Evolutionary conservation across 2,797 vertebrate species (phyloP), one percentile per base, ranked within the genome.

Genomic region (Pogoniulus pusillus): DNA sequence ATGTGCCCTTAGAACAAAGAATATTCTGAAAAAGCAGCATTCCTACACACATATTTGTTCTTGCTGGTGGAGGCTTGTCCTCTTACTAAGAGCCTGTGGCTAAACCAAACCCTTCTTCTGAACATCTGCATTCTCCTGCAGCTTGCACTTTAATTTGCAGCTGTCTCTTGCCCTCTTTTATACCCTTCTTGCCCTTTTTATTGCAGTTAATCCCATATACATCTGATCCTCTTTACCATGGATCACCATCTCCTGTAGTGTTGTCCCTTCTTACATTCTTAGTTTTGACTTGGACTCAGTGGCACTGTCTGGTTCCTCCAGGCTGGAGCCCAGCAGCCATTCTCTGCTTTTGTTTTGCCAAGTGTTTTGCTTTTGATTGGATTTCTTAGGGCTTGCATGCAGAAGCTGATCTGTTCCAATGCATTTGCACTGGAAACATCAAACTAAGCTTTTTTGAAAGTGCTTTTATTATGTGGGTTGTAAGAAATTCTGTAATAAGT

Each of bases 251-350:
- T 47, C 29, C 58, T 34, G 11, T 43, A 70, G 30, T 5, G 8
- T 37, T 54, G 15, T 23, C 22, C 47, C 39, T 39, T 39, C 27
- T n/a, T 14, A 16, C 2, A 6, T 53, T 60, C 30, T 16, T 17
- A 9, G 1, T 35, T 58, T 71, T 73, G n/a, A 7, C 23, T 23
- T 0, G 15, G 9, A 43, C 32, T 68, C 1, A 0, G 12, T 29
- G 62, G 19, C 58, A 29, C 20, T 51, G 17, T 13, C 8, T 3
- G 20, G 16, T 47, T 87, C 45, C 17, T 59, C 37, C 41, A 65
- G 26, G 10, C 37, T 75, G 72, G 18, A 79, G 49, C 51, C 24
- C 62, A 66, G 51, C 41, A 85, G 30, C 59, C 34, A 55, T 82
- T 24, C 45, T 60, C 65, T 8, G 1, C 26, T 80, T 66, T 69